Evolutionary conservation across 30 jellyfish, hydroid and myxozoan species (phyloP).

Genomic region (Rhopilema esculentum): DNA sequence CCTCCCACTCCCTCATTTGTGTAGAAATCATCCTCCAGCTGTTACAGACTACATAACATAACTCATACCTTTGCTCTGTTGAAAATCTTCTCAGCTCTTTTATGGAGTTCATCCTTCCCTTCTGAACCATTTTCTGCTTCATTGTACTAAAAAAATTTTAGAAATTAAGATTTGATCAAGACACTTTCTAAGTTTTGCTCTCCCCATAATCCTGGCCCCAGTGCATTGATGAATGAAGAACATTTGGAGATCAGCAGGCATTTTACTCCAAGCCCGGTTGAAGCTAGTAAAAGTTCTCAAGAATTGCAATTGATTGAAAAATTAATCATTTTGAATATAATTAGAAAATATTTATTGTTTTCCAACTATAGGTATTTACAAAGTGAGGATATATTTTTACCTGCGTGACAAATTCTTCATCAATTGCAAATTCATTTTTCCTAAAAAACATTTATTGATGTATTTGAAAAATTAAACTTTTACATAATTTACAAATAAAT

Average conservation of each 20-base stretch:
- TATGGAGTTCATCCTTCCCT: slow-evolving; percentile 25
- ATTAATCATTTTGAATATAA: no score
- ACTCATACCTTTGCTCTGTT: slow-evolving; percentile 59
- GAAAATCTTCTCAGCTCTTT: slow-evolving; percentile 43
- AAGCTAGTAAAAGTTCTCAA: no score
- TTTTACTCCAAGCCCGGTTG: no score
- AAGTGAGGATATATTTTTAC: background rate
- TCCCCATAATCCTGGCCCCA: background rate
- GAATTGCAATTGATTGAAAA: no score
- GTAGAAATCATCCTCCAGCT: no score
- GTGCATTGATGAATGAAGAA: background rate
- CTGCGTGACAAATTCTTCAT: slow-evolving; percentile 58
- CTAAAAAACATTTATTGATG: background rate
- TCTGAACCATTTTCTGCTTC: slow-evolving; percentile 46
- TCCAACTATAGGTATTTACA: no score
- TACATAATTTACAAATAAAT: no score
- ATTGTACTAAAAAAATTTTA: slow-evolving; percentile 18
- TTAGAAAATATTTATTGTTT: no score
- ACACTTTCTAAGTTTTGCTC: no score
- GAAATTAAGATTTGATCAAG: background rate
- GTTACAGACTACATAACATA: no score
- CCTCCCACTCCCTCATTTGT: no score
- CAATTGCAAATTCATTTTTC: slow-evolving; percentile 30
- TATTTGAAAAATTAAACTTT: background rate
- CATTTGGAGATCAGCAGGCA: no score